Evolutionary conservation across 2,888 invertebrate genomes (phyloP).

Genomic region (Latheticus oryzae): DNA sequence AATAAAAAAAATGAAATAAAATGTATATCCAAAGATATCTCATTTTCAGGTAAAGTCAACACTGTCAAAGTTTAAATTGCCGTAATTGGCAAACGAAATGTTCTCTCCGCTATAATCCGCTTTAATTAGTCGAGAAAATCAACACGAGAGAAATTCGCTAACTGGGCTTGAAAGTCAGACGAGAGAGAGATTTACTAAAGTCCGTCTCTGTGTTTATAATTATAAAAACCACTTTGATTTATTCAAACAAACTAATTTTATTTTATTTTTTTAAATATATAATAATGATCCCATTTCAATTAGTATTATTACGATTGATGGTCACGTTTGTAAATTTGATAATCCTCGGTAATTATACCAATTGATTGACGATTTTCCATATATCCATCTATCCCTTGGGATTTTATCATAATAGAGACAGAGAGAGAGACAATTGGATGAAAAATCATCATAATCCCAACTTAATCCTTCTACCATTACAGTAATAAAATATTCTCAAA

Average conservation of each 20-base stretch:
- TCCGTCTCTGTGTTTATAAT: no score
- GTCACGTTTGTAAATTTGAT: constrained; percentile 17
- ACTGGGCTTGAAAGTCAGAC: constrained; percentile 38
- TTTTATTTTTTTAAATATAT: constrained; percentile 10
- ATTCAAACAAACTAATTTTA: neutral
- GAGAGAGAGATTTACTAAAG: neutral
- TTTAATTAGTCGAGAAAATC: constrained; percentile 63
- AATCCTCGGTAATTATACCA: constrained; percentile 23
- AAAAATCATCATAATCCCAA: constrained; percentile 16
- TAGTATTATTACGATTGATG: constrained; percentile 29
- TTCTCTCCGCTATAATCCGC: constrained; percentile 53
- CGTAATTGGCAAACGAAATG: constrained; percentile 53
- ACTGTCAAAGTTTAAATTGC: constrained; percentile 32
- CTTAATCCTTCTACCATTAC: constrained; percentile 40
- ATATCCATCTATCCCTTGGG: no score
- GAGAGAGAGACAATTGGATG: neutral
- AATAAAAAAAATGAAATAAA: constrained; percentile 25
- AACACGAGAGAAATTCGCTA: constrained; percentile 55
- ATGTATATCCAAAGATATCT: constrained; percentile 4
- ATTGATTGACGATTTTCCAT: constrained; percentile 29
- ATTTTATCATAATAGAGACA: no score
- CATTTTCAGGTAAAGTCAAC: constrained; percentile 32
- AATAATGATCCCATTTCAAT: constrained; percentile 16
- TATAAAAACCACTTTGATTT: no score
- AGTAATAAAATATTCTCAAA: constrained; percentile 59